These are phyloP conservation scores for Meloe dianella DNA, from an alignment of 2,888 invertebrate species.

Conservation along the genomic window DNA sequence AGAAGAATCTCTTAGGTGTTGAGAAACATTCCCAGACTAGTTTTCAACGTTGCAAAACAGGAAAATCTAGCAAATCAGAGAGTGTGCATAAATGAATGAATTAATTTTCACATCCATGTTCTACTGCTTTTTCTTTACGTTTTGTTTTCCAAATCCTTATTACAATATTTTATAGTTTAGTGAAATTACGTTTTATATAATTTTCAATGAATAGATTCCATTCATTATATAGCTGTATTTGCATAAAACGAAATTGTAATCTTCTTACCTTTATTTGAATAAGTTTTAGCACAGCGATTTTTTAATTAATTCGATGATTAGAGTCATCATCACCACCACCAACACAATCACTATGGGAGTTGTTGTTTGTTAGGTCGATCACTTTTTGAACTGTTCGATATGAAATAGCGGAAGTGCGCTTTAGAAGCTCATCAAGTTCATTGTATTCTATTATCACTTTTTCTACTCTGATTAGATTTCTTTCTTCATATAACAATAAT, in stretches of 20 bases:
- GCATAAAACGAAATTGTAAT: neutral
- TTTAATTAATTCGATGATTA: neutral
- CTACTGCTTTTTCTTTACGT: neutral
- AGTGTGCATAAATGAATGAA: neutral
- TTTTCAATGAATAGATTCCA: too few relatives aligned
- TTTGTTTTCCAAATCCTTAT: too few relatives aligned
- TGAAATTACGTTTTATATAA: too few relatives aligned
- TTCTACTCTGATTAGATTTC: slow-evolving; percentile 9
- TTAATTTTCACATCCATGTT: neutral
- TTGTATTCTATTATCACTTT: slow-evolving; percentile 23
- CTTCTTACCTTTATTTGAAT: neutral
- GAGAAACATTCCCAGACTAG: slow-evolving; percentile 9
- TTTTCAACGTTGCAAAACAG: slow-evolving; percentile 4
- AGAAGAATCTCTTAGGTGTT: slow-evolving; percentile 1
- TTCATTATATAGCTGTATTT: neutral
- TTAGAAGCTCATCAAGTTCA: slow-evolving; percentile 29
- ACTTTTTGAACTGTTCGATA: slow-evolving; percentile 20
- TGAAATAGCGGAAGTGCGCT: slow-evolving; percentile 30
- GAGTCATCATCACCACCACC: neutral
- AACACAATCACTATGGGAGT: neutral
- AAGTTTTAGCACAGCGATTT: neutral
- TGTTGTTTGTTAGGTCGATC: slow-evolving; percentile 6
- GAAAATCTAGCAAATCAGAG: neutral
- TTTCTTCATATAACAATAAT: too few relatives aligned
- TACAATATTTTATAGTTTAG: too few relatives aligned